phyloP scores from a whole-genome alignment of 2,113 vertebrate species.

The Tragelaphus strepsiceros region DNA sequence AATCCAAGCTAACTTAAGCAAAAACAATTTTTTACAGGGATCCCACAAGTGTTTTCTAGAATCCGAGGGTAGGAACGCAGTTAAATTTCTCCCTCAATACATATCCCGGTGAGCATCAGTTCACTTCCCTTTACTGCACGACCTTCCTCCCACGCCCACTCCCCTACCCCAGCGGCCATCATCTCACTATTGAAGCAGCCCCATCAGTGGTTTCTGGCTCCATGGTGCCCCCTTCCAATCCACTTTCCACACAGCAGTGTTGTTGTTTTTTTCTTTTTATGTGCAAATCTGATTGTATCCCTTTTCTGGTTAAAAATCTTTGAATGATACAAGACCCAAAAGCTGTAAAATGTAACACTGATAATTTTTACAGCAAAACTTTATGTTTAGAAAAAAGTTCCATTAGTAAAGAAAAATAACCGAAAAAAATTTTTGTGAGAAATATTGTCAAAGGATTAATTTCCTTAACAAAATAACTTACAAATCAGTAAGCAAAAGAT shows the following conservation, averaged over 20 bases:
- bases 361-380: not conserved
- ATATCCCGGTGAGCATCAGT: not conserved
- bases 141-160: not conserved
- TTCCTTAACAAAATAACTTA: not conserved
- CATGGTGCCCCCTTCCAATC: not conserved
- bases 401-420: not conserved
- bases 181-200: not conserved
- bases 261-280: not conserved
- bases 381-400: not conserved
- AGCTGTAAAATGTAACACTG: not conserved
- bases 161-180: not conserved
- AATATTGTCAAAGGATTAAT: not conserved
- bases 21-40: not conserved
- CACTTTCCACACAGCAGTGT: not conserved
- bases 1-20: not conserved
- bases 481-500: not conserved
- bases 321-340: not conserved
- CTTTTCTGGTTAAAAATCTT: not conserved
- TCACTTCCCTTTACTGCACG: not conserved
- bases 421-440: not conserved
- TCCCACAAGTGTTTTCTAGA: not conserved
- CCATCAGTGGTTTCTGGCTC: not conserved
- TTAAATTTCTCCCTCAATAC: not conserved
- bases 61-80: not conserved
- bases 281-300: not conserved